Evolutionary conservation across 2,888 invertebrate genomes (phyloP).

Genomic region (Ectemnius continuus): DNA sequence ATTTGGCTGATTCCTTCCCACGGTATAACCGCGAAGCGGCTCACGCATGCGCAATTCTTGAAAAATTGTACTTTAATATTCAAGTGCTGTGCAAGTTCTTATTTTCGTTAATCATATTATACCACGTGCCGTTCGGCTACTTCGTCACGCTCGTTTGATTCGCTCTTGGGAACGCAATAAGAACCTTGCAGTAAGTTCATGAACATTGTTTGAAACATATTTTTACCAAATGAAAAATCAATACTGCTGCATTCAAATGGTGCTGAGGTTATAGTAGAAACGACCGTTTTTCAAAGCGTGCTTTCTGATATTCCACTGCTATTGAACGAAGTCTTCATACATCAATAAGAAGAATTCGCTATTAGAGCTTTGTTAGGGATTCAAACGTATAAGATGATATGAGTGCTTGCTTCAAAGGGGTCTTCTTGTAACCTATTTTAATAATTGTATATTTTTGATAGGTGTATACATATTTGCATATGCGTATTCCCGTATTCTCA

Average conservation of each 20-base stretch:
- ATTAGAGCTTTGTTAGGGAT: no score
- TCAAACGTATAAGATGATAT: no score
- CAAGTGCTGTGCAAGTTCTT: constrained; percentile 34
- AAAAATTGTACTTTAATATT: constrained; percentile 38
- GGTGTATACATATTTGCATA: no score
- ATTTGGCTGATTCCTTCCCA: constrained; percentile 38
- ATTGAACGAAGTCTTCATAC: no score
- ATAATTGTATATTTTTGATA: no score
- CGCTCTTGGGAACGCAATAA: not conserved
- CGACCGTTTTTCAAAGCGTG: constrained; percentile 7
- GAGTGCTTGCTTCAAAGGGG: no score
- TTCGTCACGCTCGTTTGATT: not conserved
- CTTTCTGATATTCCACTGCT: not conserved
- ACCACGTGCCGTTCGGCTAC: constrained; percentile 10
- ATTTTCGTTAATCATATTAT: constrained; percentile 23
- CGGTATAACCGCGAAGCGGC: constrained; percentile 8
- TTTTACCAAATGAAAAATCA: constrained; percentile 12
- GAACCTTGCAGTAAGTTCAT: constrained; percentile 27
- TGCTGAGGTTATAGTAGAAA: constrained; percentile 35
- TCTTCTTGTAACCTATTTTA: no score
- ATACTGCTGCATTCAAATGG: not conserved
- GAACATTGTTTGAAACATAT: not conserved
- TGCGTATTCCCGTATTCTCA: no score
- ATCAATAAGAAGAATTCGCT: no score
- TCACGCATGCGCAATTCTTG: constrained; percentile 33